These are phyloP conservation scores for Lagenorhynchus albirostris DNA, from an alignment of 2,113 vertebrate species.

Conservation along the genomic window DNA sequence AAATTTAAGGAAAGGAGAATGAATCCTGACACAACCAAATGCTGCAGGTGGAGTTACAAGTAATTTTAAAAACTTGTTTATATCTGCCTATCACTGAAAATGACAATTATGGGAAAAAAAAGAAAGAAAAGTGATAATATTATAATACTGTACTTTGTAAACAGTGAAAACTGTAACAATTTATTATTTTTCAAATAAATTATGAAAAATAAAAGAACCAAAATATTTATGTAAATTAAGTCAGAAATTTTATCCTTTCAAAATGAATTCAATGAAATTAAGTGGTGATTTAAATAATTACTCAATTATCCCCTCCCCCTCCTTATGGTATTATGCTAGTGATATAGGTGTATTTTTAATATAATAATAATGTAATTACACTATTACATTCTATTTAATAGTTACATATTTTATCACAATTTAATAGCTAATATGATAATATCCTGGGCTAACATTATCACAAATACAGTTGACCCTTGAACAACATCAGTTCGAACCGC, in stretches of 20 bases:
- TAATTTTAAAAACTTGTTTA: not conserved
- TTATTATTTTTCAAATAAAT: conserved; percentile 48
- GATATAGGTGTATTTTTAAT: not conserved
- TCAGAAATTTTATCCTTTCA: conserved; percentile 23
- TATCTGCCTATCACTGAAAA: not conserved
- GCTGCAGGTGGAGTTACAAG: not conserved
- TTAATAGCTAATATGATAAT: not conserved
- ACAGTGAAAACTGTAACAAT: not conserved
- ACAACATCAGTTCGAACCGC: not conserved
- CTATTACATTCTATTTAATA: not conserved
- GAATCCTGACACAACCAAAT: not conserved
- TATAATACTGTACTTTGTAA: not conserved
- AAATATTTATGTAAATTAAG: not conserved
- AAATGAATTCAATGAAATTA: conserved; percentile 32
- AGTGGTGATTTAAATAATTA: conserved; percentile 61
- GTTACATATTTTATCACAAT: not conserved
- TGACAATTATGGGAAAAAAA: not conserved
- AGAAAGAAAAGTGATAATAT: not conserved
- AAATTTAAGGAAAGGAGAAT: not conserved
- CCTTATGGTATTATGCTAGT: not conserved
- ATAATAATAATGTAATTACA: not conserved
- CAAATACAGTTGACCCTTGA: not conserved
- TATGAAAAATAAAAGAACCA: not conserved
- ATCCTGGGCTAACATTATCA: not conserved
- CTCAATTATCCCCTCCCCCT: not conserved